Evolutionary conservation across 2,113 vertebrate genomes (phyloP).

Genomic region (Centropristis striata): DNA sequence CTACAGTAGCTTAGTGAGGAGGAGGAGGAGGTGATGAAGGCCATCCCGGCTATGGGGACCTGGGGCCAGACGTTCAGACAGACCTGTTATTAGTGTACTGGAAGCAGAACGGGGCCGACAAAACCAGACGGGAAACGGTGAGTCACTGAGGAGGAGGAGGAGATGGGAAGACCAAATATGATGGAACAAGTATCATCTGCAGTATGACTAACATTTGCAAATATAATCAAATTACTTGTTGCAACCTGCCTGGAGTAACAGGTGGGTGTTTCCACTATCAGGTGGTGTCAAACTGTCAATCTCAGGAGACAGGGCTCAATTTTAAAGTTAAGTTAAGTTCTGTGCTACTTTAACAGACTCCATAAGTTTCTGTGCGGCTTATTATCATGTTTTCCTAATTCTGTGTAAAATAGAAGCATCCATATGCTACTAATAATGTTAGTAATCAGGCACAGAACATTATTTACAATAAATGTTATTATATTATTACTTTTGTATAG

Average conservation of each 20-base stretch:
- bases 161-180: slow-evolving; percentile 6
- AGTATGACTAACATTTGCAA: slow-evolving; percentile 8
- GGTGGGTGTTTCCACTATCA: slow-evolving; percentile 36
- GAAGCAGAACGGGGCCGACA: slow-evolving; percentile 28
- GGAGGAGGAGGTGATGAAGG: slow-evolving; percentile 35
- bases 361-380: neutral
- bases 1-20: slow-evolving; percentile 6
- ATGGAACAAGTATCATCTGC: slow-evolving; percentile 21
- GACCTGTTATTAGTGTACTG: slow-evolving; percentile 59
- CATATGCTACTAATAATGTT: too few species aligned
- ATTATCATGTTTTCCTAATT: too few species aligned
- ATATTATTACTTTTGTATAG: too few species aligned
- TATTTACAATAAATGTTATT: too few species aligned
- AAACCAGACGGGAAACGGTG: slow-evolving; percentile 58
- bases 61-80: slow-evolving; percentile 51
- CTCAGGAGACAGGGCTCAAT: neutral
- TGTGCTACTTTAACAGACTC: neutral
- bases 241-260: slow-evolving; percentile 36
- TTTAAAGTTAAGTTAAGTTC: neutral
- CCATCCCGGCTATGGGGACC: slow-evolving; percentile 26
- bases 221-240: slow-evolving; percentile 26
- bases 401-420: too few species aligned
- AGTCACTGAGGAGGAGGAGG: slow-evolving; percentile 43
- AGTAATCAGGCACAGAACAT: too few species aligned
- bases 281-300: slow-evolving; percentile 17